These are phyloP conservation scores for Thecophora atra DNA, from an alignment of 2,888 invertebrate genomes.

Conservation along the genomic window DNA sequence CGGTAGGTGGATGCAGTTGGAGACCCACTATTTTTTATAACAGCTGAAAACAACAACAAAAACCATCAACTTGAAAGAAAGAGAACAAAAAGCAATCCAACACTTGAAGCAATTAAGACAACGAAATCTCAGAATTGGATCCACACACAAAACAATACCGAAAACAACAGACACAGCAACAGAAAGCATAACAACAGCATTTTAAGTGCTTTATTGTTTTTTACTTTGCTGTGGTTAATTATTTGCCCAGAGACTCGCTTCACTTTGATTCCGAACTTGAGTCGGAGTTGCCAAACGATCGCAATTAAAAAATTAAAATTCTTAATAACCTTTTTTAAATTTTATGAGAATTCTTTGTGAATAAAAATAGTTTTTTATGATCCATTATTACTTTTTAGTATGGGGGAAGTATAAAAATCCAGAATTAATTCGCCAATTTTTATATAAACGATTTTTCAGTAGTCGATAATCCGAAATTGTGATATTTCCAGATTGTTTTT, in stretches of 20 bases:
- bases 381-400: too few species aligned
- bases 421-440: too few species aligned
- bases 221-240: neutral
- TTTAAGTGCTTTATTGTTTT: neutral
- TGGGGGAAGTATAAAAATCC: too few species aligned
- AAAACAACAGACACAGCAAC: neutral
- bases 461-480: too few species aligned
- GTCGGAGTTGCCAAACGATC: neutral
- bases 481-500: too few species aligned
- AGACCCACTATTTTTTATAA: neutral
- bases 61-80: too few species aligned
- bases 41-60: neutral
- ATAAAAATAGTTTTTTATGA: too few species aligned
- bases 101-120: conserved; percentile 16
- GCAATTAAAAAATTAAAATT: neutral
- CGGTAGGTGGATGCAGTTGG: too few species aligned
- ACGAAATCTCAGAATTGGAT: conserved; percentile 9
- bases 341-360: too few species aligned
- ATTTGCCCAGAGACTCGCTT: too few species aligned
- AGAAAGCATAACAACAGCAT: neutral
- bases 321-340: too few species aligned
- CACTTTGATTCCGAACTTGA: neutral
- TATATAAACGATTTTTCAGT: too few species aligned
- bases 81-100: neutral
- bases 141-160: neutral